Conservation (phyloP, 2,113 vertebrate genomes). For the Hippotragus niger region DNA sequence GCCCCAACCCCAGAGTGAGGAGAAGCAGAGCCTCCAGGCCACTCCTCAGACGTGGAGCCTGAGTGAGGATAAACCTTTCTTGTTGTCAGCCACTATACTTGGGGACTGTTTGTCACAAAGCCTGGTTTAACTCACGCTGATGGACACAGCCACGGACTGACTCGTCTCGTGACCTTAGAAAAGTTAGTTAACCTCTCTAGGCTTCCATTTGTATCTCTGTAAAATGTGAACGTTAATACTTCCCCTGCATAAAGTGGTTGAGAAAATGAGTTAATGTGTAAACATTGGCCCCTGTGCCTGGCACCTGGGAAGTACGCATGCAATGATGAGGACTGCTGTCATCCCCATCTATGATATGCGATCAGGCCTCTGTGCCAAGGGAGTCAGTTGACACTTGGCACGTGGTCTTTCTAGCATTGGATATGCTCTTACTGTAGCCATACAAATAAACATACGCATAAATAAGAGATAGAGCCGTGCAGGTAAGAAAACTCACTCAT, state of each 20-base stretch:
- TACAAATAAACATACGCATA: not conserved
- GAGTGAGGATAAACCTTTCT: not conserved
- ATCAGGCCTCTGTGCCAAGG: not conserved
- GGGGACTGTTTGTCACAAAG: not conserved
- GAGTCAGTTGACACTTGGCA: not conserved
- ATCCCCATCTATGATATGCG: not conserved
- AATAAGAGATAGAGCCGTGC: not conserved
- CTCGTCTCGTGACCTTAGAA: not conserved
- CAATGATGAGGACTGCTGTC: not conserved
- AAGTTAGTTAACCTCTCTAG: not conserved
- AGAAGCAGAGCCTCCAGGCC: not conserved
- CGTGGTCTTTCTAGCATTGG: not conserved
- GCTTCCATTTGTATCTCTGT: not conserved
- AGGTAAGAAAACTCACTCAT: not conserved
- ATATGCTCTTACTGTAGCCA: not conserved
- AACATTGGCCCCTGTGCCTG: not conserved
- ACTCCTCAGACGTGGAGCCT: accelerated
- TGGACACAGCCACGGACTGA: not conserved
- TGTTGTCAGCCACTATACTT: not conserved
- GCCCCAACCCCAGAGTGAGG: not conserved
- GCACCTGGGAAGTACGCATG: not conserved
- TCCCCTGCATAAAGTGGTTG: not conserved
- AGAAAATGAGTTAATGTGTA: not conserved
- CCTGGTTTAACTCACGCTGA: not conserved
- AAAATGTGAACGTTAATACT: not conserved